Evolutionary conservation across 1,140 invertebrate genomes (phyloP).

Genomic region (Neuroterus valhalla): DNA sequence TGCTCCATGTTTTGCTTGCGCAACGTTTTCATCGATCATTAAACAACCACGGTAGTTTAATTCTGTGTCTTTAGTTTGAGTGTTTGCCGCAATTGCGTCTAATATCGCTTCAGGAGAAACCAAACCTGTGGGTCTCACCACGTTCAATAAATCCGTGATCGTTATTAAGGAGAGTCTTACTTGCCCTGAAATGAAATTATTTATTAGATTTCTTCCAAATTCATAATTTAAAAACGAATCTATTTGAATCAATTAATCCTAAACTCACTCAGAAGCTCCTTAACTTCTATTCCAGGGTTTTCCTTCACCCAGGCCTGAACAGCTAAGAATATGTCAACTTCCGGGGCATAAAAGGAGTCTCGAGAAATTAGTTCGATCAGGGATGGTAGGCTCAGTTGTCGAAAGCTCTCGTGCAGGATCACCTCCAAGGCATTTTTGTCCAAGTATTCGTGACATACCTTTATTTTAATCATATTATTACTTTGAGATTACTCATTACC

Average conservation of each 20-base stretch:
- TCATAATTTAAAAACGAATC: too few species aligned
- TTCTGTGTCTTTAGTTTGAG: slow-evolving; percentile 84
- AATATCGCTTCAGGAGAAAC: slow-evolving; percentile 92
- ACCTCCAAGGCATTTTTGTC: slow-evolving; percentile 92
- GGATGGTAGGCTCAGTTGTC: slow-evolving; percentile 86
- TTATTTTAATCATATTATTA: slow-evolving; percentile 52
- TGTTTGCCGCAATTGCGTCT: slow-evolving; percentile 93
- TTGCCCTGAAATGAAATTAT: slow-evolving; percentile 63
- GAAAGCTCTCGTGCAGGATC: slow-evolving; percentile 88
- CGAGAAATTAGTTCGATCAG: slow-evolving; percentile 89
- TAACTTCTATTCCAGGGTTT: slow-evolving; percentile 81
- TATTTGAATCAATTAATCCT: slow-evolving; percentile 30
- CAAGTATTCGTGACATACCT: slow-evolving; percentile 87
- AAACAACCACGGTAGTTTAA: slow-evolving; percentile 88
- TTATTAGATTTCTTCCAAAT: slow-evolving; percentile 3
- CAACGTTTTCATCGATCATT: slow-evolving; percentile 93
- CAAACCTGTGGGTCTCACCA: slow-evolving; percentile 89
- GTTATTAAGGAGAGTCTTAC: slow-evolving; percentile 93
- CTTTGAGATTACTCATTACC: slow-evolving; percentile 4
- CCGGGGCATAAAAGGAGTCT: slow-evolving; percentile 96
- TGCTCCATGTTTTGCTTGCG: slow-evolving; percentile 84
- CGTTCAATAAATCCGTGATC: slow-evolving; percentile 89
- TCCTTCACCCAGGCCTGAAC: slow-evolving; percentile 90
- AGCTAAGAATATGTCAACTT: slow-evolving; percentile 95
- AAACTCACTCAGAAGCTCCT: slow-evolving; percentile 67